Evolutionary conservation across 2,797 vertebrate species (phyloP), one percentile per base, ranked within the genome.

Genomic region (Erpetoichthys calabaricus): DNA sequence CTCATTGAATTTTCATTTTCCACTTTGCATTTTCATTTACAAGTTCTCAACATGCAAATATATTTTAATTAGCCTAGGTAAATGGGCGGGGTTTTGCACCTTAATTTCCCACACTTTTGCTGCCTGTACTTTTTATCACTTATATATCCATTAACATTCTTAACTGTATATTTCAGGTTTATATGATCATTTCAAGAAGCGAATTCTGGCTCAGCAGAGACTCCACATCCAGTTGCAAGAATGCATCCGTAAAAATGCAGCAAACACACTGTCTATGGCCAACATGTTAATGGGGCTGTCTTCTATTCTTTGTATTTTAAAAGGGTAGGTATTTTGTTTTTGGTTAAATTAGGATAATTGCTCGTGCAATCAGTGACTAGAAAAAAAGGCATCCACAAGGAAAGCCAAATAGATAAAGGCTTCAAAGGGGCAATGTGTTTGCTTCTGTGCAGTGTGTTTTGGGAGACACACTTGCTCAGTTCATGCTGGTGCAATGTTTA

Each of bases 231-330:
- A 73, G 65, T 70, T 80, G 25, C 84, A 81, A 69, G 90, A 92
- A 65, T 89, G 92, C 75, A 78, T 84, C 4, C 83, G 90, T 49
- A 90, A 82, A 73, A 92, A 97, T 64, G 82, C 85, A 0, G 88
- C 87, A 46, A 97, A 89, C 41, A 83, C 84, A 49, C 74, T 97
- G 59, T 94, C 92, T 0, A 56, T 95, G 63, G 77, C 84, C 65
- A 97, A 97, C 74, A 78, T 95, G 71, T 65, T 94, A 61, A 86
- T 92, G 65, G 94, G 92, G 53, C 83, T 97, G 67, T 74, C 83
- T 57, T 97, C 93, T 67, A 77, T 98, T 63, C 89, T 95, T 68
- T 87, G 91, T 85, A 94, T 82, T 58, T 74, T 98, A 8, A 88
- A 84, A 10, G 88, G 90, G 92, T 97, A 70, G 69, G 86, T 67